Evolutionary conservation across 2,888 invertebrate species (phyloP).

Genomic region (Suillia variegata): DNA sequence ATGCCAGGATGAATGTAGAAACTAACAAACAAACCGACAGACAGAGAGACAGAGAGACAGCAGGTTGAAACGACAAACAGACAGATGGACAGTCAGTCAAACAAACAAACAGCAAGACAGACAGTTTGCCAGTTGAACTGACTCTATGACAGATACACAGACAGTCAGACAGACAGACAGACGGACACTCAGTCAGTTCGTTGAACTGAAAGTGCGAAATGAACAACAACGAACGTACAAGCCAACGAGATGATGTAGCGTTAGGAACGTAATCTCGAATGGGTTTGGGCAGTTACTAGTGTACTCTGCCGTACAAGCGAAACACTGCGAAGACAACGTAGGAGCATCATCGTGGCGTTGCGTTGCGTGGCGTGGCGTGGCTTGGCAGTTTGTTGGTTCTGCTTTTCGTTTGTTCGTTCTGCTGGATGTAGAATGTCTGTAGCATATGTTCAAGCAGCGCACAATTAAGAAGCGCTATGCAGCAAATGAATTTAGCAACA

Average conservation of each 20-base stretch:
- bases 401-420: background rate
- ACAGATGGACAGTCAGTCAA: background rate
- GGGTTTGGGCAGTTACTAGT: background rate
- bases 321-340: no score
- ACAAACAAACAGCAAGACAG: background rate
- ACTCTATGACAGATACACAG: conserved; percentile 7
- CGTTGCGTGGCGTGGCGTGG: background rate
- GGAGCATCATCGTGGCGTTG: background rate
- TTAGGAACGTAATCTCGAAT: background rate
- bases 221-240: background rate
- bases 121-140: background rate
- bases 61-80: background rate
- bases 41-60: background rate
- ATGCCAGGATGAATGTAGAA: no score
- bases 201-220: conserved; percentile 13
- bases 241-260: background rate
- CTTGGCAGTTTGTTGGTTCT: background rate
- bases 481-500: background rate
- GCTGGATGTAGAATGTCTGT: no score
- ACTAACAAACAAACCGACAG: conserved; percentile 3
- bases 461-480: no score
- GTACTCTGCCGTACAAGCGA: no score
- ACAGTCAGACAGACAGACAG: conserved; percentile 6
- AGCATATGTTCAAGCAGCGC: no score
- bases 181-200: conserved; percentile 12